Evolutionary conservation across 2,113 vertebrate species (phyloP), one percentile per base, ranked within the genome.

Genomic region (Ceyx cyanopectus): DNA sequence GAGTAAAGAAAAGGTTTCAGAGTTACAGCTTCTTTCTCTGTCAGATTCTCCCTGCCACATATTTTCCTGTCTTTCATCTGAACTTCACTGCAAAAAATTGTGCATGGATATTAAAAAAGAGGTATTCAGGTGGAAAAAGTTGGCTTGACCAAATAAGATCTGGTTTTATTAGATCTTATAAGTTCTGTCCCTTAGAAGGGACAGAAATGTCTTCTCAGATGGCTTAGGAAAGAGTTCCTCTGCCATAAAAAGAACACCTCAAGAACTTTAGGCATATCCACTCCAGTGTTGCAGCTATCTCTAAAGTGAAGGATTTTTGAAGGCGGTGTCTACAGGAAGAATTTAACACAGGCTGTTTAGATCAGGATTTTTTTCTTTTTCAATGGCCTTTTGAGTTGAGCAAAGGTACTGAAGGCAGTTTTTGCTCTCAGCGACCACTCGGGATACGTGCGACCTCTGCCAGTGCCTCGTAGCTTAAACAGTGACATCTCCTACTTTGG

Each of bases 401-500:
- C 73, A 70, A 80, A 10, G 10, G 57, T 37, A 72, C 51, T 91
- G 67, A 96, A 74, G 23, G 17, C 7, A 6, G 51, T 77, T 94
- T 88, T 87, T 94, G 46, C 30, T 95, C 80, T 70, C 89, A 99
- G 99, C 90, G 97, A 99, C 89, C 95, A 98, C 85, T 97, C 98
- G 14, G 97, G 93, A 24, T 99, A 99, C 26, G 97, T 98, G 9
- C 98, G 98, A 3, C 99, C 99, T 70, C 92, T 97, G 56, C 96
- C 96, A 54, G 98, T 99, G 40, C 98, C 97, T 90, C 98, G 99
- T 50, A 99, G 99, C 96, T 98, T 99, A 89, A 99, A 99, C 92
- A 99, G 99, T 82, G 99, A 99, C 82, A 99, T 99, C 94, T 99
- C 99, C 2, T 99, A 98, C 96, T 99, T 99, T 96, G 99, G 99